Base-by-base conservation (phyloP, 92 coral and sea anemone genomes). In the Phymanthus crucifer region DNA sequence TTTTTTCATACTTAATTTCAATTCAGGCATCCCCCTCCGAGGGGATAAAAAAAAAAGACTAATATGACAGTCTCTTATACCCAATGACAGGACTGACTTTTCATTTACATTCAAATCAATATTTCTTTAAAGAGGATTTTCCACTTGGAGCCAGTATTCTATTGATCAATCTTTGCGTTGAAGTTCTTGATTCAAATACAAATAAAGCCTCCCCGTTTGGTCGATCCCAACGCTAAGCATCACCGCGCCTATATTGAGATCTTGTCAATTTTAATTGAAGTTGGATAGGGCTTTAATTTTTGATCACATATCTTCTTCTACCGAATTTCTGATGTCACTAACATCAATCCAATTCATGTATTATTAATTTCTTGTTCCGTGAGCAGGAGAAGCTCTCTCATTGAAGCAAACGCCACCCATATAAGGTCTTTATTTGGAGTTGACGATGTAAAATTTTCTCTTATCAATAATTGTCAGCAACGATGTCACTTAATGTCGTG, bases 401-500 rank as follows among this genome's bases (percentile, higher is more conserved):
- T 40, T 38, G 57, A 77, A 50, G 38, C 18, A 77, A 77, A 58
- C 48, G 23, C 68, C 1, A 31, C 65, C 81, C 81, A 17, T 77
- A 77, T 77, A 35, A 19, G 81, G 81, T 32, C 3, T 61, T 40
- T 77, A 72, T 77, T 77, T 58, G 70, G 56, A 8, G 12, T n/a
- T 64, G 72, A 77, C 72, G 81, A 64, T 77, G 72, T 61, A 77
- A 38, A 77, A 57, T 64, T 19, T 70, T 77, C 47, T 3, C 19
- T 29, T 64, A 38, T 47, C 56, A 12, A 33, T 58, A 26, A 38
- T 27, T 54, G 81, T 77, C 73, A 77, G 58, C 33, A 32, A 71
- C 58, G 29, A 64, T 64, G 72, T 77, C 81, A 77, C 24, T 38
- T 38, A 77, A 58, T 77, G 69, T 77, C 81, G 11, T 77, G 81